phyloP scores from a whole-genome alignment of 1,140 invertebrate genomes.

The Macrotrachela quadricornifera region DNA sequence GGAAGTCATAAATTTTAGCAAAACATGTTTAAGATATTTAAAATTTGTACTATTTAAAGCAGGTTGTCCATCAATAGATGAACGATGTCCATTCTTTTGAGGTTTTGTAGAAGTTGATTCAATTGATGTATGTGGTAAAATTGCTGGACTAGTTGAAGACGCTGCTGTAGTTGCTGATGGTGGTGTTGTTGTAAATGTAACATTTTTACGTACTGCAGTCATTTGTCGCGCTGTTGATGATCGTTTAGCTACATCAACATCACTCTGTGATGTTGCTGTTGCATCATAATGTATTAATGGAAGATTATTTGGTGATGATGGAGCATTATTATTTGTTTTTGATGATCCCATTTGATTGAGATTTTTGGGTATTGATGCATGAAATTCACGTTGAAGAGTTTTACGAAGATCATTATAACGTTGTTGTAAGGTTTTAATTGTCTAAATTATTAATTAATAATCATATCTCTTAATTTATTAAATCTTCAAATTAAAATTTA shows the following conservation, averaged over 20 bases:
- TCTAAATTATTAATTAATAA: slow-evolving; percentile 31
- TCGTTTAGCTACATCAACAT: no score
- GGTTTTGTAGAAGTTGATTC: no score
- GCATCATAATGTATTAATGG: no score
- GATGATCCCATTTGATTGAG: slow-evolving; percentile 12
- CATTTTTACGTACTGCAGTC: slow-evolving; percentile 2
- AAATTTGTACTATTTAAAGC: slow-evolving; percentile 45
- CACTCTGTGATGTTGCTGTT: no score
- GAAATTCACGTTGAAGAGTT: slow-evolving; percentile 58
- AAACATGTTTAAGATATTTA: slow-evolving; percentile 69
- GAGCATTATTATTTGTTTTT: not conserved
- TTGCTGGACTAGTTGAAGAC: no score
- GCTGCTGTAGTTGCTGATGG: no score
- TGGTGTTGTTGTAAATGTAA: not conserved
- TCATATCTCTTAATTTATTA: no score
- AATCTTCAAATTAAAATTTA: no score
- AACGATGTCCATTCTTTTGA: no score
- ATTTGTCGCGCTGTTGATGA: not conserved
- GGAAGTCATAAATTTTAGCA: slow-evolving; percentile 70
- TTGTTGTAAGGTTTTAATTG: slow-evolving; percentile 63
- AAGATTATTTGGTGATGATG: no score
- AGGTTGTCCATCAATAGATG: no score
- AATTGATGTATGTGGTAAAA: no score
- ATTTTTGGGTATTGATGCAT: slow-evolving; percentile 18
- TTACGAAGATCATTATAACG: slow-evolving; percentile 66